Conservation (phyloP, 2,113 vertebrate genomes). For the Pristiophorus japonicus region DNA sequence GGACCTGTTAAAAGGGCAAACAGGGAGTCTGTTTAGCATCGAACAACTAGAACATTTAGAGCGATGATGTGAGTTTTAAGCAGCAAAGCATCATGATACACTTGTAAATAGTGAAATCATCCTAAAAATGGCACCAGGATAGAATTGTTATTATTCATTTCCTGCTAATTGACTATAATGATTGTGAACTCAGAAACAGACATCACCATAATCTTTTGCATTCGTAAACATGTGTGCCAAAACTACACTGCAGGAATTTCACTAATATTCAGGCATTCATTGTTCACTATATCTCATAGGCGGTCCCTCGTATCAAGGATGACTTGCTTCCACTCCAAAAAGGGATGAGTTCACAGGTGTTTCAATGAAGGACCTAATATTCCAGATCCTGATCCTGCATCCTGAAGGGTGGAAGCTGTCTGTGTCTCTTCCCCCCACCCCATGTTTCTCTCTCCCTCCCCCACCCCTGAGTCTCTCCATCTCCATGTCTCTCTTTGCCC, state of each 20-base stretch:
- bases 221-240: neutral
- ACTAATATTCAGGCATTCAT: neutral
- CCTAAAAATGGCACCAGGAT: slow-evolving; percentile 31
- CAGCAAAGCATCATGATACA: neutral
- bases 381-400: no score
- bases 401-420: no score
- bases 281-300: no score
- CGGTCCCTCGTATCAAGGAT: no score
- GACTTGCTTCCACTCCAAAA: no score
- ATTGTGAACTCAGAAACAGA: neutral
- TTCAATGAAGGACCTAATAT: no score
- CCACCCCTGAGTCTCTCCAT: no score
- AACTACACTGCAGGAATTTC: neutral
- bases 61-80: neutral
- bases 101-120: neutral
- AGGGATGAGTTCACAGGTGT: no score
- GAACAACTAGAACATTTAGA: neutral
- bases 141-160: neutral
- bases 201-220: neutral
- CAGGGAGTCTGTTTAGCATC: neutral
- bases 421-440: no score
- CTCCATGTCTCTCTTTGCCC: no score
- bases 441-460: no score
- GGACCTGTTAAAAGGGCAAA: slow-evolving; percentile 62
- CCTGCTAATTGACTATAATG: neutral